Conservation (phyloP, 2,113 vertebrate genomes). For the Xiphophorus couchianus region DNA sequence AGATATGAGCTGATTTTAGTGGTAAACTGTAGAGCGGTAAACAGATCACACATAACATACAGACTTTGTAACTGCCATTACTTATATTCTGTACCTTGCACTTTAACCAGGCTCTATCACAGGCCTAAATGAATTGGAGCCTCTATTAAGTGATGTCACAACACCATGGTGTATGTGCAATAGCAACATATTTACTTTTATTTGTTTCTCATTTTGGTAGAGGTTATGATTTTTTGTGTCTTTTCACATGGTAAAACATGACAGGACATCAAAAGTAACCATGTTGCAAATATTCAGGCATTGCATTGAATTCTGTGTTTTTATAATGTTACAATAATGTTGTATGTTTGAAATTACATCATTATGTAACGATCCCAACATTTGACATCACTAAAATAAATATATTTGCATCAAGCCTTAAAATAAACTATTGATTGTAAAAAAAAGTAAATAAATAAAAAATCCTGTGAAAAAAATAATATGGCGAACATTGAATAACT, state of each 20-base stretch:
- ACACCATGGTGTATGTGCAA: not conserved
- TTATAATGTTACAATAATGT: too few species aligned
- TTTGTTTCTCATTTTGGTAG: not conserved
- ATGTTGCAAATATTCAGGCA: not conserved
- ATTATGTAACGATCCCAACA: too few species aligned
- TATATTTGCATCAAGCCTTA: too few species aligned
- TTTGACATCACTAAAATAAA: too few species aligned
- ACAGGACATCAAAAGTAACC: not conserved
- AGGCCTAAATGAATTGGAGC: not conserved
- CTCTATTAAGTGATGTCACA: not conserved
- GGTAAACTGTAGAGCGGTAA: conserved; percentile 20
- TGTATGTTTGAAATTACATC: too few species aligned
- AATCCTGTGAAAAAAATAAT: too few species aligned
- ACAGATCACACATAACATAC: not conserved
- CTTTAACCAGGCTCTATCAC: not conserved
- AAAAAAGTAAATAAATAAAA: too few species aligned
- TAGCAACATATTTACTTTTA: not conserved
- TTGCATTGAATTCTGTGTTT: not conserved
- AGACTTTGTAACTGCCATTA: not conserved
- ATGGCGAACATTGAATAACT: too few species aligned
- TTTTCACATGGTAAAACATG: not conserved
- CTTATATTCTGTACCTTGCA: not conserved
- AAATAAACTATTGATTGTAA: too few species aligned
- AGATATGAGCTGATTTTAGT: not conserved
- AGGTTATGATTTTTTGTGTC: not conserved